Base-by-base conservation (phyloP, 2,797 vertebrate species). In the Phrynocephalus vlangalii region DNA sequence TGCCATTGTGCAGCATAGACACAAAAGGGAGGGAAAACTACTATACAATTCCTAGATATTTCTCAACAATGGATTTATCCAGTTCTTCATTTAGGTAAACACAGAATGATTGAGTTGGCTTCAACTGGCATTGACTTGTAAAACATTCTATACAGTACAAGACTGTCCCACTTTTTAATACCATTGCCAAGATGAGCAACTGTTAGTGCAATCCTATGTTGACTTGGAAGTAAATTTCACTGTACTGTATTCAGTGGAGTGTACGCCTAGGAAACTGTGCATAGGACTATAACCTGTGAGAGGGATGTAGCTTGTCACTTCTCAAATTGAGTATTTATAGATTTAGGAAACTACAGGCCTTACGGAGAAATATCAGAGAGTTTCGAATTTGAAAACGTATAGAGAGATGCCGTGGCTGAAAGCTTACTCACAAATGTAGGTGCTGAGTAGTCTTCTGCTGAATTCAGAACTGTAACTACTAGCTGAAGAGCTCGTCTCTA, bases 391-490 rank as follows among this genome's bases (percentile, higher is more conserved):
- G 60, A 63, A 20, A 63, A 63, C 3, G 60, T 18, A 63, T 20
- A 63, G 60, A 63, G 15, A 16, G 5, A 20, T 63, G 60, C 60
- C 60, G 9, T 10, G 10, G 52, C 9, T 13, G 38, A 56, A 56
- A 56, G 52, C 52, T 56, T 56, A 56, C 52, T 56, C 52, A 56
- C 52, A 56, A 13, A 56, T 56, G 52, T 56, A 56, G 52, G 98
- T 98, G 92, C 99, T 99, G 85, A 99, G 98, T 75, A 99, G 98
- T 56, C 97, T 92, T 72, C 97, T 98, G 97, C 97, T 99, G 96
- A 99, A 99, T 89, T 99, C 98, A 0, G 98, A 99, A 85, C 96
- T 99, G 97, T 98, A 99, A 95, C 97, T 99, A 92, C 96, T 98
- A 15, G 98, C 97, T 0, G 98, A 98, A 0, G 98, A 98, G 44